A percentile compares a stretch with the other conserved stretches of the same genome.
These are phyloP conservation scores for Lumbricus terrestris DNA, from an alignment of 2,888 invertebrate species.

Conservation along the genomic window DNA sequence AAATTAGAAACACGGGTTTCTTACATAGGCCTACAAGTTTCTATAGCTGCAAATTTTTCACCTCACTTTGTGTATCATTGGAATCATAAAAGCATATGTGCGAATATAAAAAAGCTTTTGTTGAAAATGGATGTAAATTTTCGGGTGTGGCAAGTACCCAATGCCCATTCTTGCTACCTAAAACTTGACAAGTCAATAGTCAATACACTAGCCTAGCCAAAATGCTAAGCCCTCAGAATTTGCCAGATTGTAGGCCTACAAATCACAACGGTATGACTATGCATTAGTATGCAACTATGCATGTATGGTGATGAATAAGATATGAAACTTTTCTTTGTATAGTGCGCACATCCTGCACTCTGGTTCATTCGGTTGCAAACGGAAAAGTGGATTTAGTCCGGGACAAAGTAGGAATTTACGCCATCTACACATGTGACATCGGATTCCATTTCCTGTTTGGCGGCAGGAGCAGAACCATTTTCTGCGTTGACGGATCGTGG, in stretches of 20 bases:
- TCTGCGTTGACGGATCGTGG: background rate
- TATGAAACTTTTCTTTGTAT: no score
- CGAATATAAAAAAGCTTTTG: no score
- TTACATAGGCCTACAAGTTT: no score
- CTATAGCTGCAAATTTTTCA: no score
- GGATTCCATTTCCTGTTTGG: background rate
- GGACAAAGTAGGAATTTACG: background rate
- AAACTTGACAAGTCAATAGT: background rate
- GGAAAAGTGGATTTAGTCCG: background rate
- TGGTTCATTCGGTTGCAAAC: background rate
- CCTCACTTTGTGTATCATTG: no score
- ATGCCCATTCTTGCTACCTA: background rate
- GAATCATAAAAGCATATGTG: no score
- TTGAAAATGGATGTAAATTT: background rate
- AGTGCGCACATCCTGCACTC: background rate
- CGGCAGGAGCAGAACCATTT: background rate
- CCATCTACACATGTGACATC: background rate
- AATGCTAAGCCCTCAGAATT: background rate
- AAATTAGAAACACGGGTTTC: no score
- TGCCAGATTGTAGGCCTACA: background rate
- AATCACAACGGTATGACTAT: no score
- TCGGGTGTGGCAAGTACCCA: no score
- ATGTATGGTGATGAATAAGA: background rate
- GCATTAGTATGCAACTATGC: no score
- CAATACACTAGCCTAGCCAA: no score